These are phyloP conservation scores for Muscicapa striata DNA, from an alignment of 2,797 vertebrate genomes.

Conservation along the genomic window DNA sequence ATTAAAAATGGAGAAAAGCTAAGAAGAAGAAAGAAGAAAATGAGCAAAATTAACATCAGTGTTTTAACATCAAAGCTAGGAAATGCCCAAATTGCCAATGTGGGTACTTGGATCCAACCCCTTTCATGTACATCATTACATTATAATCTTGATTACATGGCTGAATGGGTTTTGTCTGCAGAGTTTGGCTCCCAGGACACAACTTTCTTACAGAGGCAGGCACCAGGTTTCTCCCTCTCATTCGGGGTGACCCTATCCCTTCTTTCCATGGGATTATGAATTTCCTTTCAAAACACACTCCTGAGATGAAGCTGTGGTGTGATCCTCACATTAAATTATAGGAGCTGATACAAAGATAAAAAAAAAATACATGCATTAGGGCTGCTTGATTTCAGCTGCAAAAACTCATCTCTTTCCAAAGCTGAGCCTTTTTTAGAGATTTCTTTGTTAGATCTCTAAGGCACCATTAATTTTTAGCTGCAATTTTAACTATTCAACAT, in stretches of 20 bases:
- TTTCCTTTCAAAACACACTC: slow-evolving; percentile 6
- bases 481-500: neutral
- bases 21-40: neutral
- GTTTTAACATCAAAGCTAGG: neutral
- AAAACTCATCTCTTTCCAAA: neutral
- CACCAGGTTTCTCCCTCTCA: neutral
- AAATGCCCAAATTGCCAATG: neutral
- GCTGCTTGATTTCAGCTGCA: neutral
- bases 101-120: neutral
- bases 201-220: neutral
- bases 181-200: neutral
- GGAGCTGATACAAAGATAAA: neutral
- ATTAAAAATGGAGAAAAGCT: neutral
- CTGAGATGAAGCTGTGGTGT: neutral
- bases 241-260: neutral
- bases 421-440: neutral
- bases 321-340: neutral
- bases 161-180: neutral
- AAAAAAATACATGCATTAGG: neutral
- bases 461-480: neutral
- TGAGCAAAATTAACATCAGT: fast-evolving
- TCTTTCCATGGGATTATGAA: neutral
- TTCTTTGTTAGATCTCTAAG: neutral
- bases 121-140: neutral
- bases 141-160: neutral